Evolutionary conservation across 2,797 vertebrate genomes (phyloP), one percentile per base, ranked within the genome.

Genomic region (Sarcophilus harrisii): DNA sequence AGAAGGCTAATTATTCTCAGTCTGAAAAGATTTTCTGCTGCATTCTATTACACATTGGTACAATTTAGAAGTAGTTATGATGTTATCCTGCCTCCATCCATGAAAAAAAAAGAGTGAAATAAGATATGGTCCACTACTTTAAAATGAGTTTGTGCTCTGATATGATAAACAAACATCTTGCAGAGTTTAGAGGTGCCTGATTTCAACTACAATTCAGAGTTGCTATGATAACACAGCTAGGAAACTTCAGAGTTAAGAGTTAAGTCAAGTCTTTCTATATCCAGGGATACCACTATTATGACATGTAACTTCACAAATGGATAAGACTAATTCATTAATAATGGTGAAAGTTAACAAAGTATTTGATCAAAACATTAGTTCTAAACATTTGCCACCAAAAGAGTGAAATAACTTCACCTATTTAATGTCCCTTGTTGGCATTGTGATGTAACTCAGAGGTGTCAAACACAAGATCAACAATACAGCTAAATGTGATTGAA

Each of bases 1-100:
- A 97, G 97, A 91, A 98, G 66, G 97, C 96, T 97, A 98, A 98
- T 98, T 98, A 97, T 95, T 91, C 73, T 97, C 96, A 95, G 95
- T 93, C 93, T 97, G 96, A 93, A 96, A 95, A 97, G 95, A 97
- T 95, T 95, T 95, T 97, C 96, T 96, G 96, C 91, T 97, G 45
- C 94, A 66, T 97, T 96, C 92, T 97, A 91, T 24, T 97, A 93
- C 90, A 96, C 45, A 93, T 96, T 97, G 97, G 55, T 11, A 94
- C 92, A 97, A 94, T 96, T 96, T 94, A 93, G 97, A 95, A 95
- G 92, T 96, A 96, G 96, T 97, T 98, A 95, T 54, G 95, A 87
- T 93, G 93, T 92, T 95, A 89, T 94, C 90, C 90, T 73, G 21
- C 24, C 24, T 45, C 90, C 45, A 95, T 95, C 93, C 95, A 62